Percentiles rank a stretch among this genome's conserved stretches.
phyloP scores from a whole-genome alignment of 1,140 invertebrate species.

The Neodiprion lecontei region DNA sequence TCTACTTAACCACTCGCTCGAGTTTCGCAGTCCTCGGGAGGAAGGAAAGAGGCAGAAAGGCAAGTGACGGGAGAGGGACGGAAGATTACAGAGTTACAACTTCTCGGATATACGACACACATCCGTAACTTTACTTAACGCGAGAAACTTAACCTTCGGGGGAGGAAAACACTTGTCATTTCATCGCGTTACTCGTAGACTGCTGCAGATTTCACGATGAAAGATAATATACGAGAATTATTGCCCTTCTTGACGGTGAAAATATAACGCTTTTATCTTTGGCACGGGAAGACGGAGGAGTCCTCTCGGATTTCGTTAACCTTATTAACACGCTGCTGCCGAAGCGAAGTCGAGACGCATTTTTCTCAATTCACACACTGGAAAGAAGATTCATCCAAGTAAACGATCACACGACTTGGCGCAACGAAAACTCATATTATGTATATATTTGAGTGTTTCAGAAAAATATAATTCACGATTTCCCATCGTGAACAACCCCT shows the following conservation, averaged over 20 bases:
- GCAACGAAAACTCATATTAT: too few relatives aligned
- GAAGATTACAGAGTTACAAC: neutral
- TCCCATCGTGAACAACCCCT: too few relatives aligned
- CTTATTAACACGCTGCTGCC: neutral
- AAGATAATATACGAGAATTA: neutral
- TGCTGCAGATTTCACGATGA: neutral
- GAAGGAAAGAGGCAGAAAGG: too few relatives aligned
- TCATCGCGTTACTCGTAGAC: neutral
- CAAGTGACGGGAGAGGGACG: neutral
- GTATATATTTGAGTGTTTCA: too few relatives aligned
- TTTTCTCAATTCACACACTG: neutral
- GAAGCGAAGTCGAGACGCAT: neutral
- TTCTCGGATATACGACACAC: neutral
- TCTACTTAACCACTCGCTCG: conserved; percentile 20
- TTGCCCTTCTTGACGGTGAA: too few relatives aligned
- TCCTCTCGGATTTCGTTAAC: too few relatives aligned
- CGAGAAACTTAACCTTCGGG: neutral
- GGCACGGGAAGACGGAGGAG: too few relatives aligned
- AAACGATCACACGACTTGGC: too few relatives aligned
- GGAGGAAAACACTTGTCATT: neutral
- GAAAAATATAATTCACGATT: too few relatives aligned
- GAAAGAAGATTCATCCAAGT: too few relatives aligned
- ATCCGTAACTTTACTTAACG: neutral
- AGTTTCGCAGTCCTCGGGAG: neutral
- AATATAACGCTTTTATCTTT: too few relatives aligned